phyloP scores from a whole-genome alignment of 2,888 invertebrate species.

The Caenorhabditis sp. region DNA sequence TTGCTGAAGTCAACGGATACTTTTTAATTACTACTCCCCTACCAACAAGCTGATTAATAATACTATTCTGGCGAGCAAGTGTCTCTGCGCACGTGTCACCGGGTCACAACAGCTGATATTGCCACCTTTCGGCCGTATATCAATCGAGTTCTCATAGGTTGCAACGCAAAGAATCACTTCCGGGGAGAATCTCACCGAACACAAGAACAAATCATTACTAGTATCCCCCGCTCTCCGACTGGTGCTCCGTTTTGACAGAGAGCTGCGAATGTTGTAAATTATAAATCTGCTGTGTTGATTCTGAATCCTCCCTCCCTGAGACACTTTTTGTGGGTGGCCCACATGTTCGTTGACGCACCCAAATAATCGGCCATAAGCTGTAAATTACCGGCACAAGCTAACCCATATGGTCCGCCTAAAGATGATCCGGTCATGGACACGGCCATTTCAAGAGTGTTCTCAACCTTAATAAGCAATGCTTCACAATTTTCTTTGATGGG shows the following conservation, averaged over 20 bases:
- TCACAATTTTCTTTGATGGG: no score
- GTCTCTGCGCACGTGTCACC: constrained; percentile 19
- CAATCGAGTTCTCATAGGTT: constrained; percentile 30
- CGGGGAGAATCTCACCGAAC: no score
- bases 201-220: constrained; percentile 39
- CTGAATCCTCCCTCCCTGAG: neutral
- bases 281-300: constrained; percentile 19
- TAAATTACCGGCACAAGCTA: constrained; percentile 26
- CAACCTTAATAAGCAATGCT: no score
- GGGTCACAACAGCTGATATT: constrained; percentile 42
- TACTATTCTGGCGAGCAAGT: constrained; percentile 10
- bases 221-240: neutral
- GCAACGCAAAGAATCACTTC: neutral
- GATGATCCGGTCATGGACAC: constrained; percentile 17
- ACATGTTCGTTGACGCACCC: constrained; percentile 32
- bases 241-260: constrained; percentile 23
- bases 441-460: no score
- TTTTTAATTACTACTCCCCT: no score
- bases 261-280: constrained; percentile 35
- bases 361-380: constrained; percentile 49
- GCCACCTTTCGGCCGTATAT: constrained; percentile 48
- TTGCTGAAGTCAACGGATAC: no score
- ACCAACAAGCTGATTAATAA: constrained; percentile 1
- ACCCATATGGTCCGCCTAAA: constrained; percentile 34
- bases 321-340: constrained; percentile 35